These are phyloP conservation scores for Oryctes rhinoceros DNA, from an alignment of 1,140 invertebrate genomes.

Conservation along the genomic window DNA sequence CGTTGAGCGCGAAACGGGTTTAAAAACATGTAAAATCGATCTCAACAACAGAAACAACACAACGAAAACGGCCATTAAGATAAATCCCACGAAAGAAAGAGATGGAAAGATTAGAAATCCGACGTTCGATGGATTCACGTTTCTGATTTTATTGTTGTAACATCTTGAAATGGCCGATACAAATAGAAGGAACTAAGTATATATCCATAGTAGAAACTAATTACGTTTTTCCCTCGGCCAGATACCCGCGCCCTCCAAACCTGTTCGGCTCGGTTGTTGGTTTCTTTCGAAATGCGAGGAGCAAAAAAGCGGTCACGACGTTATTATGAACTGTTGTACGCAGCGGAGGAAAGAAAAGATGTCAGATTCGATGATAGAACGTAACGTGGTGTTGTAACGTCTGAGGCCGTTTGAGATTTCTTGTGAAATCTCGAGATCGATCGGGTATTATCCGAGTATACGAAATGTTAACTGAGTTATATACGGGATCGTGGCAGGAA, in stretches of 20 bases:
- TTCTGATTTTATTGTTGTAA: slow-evolving; percentile 19
- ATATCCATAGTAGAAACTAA: slow-evolving; percentile 17
- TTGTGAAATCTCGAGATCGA: not conserved
- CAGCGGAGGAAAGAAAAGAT: not conserved
- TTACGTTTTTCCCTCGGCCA: not conserved
- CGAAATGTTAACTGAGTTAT: no score
- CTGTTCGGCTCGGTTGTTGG: not conserved
- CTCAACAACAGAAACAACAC: not conserved
- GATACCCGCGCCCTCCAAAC: not conserved
- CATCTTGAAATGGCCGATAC: slow-evolving; percentile 10
- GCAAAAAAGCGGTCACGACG: slow-evolving; percentile 4
- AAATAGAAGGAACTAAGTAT: slow-evolving; percentile 2
- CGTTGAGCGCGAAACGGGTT: not conserved
- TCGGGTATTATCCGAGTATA: no score
- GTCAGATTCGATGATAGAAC: no score
- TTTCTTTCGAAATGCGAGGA: not conserved
- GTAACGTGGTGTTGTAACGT: slow-evolving; percentile 2
- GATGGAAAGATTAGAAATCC: not conserved
- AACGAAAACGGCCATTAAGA: not conserved
- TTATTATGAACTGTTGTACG: not conserved
- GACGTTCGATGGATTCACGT: not conserved
- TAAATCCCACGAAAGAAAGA: not conserved
- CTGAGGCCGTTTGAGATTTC: not conserved
- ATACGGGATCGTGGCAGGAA: no score
- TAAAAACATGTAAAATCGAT: slow-evolving; percentile 15